Evolutionary conservation across 2,888 invertebrate species (phyloP), one percentile per base, ranked within the genome.

Genomic region (Hemaris fuciformis): DNA sequence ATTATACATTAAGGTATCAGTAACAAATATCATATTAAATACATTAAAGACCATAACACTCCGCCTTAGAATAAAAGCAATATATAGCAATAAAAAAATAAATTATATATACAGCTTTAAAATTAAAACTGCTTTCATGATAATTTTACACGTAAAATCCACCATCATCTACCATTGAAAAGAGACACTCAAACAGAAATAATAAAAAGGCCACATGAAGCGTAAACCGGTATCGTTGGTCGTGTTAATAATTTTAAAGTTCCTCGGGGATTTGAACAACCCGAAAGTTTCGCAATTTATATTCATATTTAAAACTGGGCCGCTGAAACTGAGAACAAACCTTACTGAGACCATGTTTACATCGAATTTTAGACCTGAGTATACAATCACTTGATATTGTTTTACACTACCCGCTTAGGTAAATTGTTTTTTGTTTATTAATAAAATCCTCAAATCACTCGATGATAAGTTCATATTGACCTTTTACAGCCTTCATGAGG

Each of bases 271-370:
- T 85, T 84, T 83, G 75, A 84, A 79, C 81, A 80, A 82, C 86
- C 87, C 85, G 71, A 85, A 90, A 90, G 80, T 90, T 90, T 88
- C 77, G 73, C 85, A 87, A 90, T 89, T 88, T 89, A 88, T 90
- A 90, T 90, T 89, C 88, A 90, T 90, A 89, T 89, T 89, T 89
- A 84, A 87, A 85, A 83, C 81, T 83, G 83, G 83, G 83, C 83
- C 84, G 80, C 71, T 76, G 72, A 77, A 84, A 83, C 83, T 81
- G 75, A 62, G 63, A 73, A 66, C 77, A 75, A 38, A n/a, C 38
- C 38, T 76, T 84, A 83, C 83, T 81, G 76, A 62, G 64, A 73
- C 66, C 77, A 75, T 83, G 84, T 85, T 87, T 85, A 83, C 79
- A 83, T 80, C 77, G 77, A 85, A 85, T 71, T 86, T 88, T 73